Evolutionary conservation across 1,140 invertebrate genomes (phyloP).

Genomic region (Panonychus citri): DNA sequence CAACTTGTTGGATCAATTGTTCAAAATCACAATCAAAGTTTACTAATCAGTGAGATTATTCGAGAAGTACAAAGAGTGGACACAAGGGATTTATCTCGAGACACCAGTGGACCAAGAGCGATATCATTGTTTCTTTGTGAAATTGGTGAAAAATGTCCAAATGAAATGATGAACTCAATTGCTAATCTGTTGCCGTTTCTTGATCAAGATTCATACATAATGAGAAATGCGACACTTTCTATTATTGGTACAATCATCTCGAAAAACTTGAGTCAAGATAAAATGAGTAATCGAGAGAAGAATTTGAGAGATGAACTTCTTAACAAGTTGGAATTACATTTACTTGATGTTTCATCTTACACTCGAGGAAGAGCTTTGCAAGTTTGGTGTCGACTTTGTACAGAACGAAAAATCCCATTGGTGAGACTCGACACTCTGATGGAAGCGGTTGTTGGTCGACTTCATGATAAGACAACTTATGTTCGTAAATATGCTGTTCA

Average conservation of each 20-base stretch:
- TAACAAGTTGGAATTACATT: slow-evolving; percentile 47
- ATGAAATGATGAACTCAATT: slow-evolving; percentile 36
- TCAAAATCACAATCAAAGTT: slow-evolving; percentile 33
- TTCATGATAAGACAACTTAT: slow-evolving; percentile 47
- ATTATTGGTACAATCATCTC: slow-evolving; percentile 49
- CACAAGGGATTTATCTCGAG: slow-evolving; percentile 26
- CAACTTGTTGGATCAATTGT: slow-evolving; percentile 38
- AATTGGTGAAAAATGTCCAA: slow-evolving; percentile 36
- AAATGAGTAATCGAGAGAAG: slow-evolving; percentile 37
- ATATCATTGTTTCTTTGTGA: slow-evolving; percentile 41
- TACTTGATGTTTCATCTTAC: slow-evolving; percentile 54
- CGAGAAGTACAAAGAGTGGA: slow-evolving; percentile 40
- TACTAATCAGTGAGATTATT: slow-evolving; percentile 41
- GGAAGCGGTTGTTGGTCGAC: slow-evolving; percentile 34
- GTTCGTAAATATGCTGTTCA: slow-evolving; percentile 54
- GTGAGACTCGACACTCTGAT: slow-evolving; percentile 36
- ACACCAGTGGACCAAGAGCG: slow-evolving; percentile 33
- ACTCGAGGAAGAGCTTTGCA: slow-evolving; percentile 50
- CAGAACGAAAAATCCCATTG: slow-evolving; percentile 45
- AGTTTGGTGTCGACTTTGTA: slow-evolving; percentile 44
- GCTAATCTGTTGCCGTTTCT: slow-evolving; percentile 31
- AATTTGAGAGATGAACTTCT: slow-evolving; percentile 42
- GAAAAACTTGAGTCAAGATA: slow-evolving; percentile 39
- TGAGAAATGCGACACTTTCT: slow-evolving; percentile 52
- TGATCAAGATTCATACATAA: slow-evolving; percentile 40